These are phyloP conservation scores for Trichopria drosophilae DNA, from an alignment of 2,888 invertebrate species.

Conservation along the genomic window DNA sequence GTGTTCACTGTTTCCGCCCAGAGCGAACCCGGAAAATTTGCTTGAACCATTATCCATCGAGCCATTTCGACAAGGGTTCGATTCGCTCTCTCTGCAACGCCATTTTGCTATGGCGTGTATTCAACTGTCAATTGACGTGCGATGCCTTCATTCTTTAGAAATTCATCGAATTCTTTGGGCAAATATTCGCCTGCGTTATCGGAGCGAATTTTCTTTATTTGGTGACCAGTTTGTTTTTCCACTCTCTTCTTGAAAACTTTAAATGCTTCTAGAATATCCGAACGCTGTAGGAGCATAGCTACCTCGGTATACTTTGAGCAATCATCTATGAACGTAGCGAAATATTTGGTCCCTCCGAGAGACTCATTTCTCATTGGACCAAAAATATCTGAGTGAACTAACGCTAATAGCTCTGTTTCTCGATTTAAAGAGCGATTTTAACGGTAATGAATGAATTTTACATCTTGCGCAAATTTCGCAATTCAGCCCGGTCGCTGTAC, in stretches of 20 bases:
- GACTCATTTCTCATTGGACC: constrained; percentile 30
- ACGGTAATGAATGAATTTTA: constrained; percentile 30
- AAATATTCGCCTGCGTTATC: constrained; percentile 10
- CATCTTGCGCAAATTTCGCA: constrained; percentile 18
- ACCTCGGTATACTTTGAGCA: constrained; percentile 19
- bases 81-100: constrained; percentile 16
- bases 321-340: constrained; percentile 32
- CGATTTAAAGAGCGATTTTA: constrained; percentile 9
- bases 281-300: constrained; percentile 13
- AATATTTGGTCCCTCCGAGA: constrained; percentile 26
- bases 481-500: constrained; percentile 8
- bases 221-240: constrained; percentile 6
- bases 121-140: constrained; percentile 5
- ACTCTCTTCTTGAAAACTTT: constrained; percentile 16
- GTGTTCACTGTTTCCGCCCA: constrained; percentile 4
- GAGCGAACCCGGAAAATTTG: not conserved
- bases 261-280: constrained; percentile 18
- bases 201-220: constrained; percentile 10
- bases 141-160: constrained; percentile 2
- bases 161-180: not conserved
- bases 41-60: constrained; percentile 2
- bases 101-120: constrained; percentile 14
- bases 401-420: constrained; percentile 16
- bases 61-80: constrained; percentile 14
- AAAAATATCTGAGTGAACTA: constrained; percentile 35